These are phyloP conservation scores for Micromussa lordhowensis DNA, from an alignment of 92 coral and sea anemone species.

Conservation along the genomic window DNA sequence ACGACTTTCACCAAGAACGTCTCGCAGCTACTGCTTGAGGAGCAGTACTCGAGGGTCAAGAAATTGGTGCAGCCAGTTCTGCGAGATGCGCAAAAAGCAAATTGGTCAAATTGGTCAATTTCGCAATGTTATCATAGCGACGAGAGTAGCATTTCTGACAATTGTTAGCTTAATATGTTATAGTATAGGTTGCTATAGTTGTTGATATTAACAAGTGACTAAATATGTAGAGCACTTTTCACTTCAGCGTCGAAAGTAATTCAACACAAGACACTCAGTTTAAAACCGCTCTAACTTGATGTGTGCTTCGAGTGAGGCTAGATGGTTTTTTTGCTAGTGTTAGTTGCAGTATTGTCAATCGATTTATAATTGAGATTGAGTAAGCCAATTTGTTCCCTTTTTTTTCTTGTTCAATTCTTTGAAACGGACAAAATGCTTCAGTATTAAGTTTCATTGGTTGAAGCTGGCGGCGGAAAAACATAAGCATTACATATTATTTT, in stretches of 20 bases:
- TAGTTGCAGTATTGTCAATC: neutral
- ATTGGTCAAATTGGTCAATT: neutral
- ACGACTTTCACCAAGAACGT: slow-evolving; percentile 30
- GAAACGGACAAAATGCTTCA: neutral
- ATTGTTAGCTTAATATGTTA: neutral
- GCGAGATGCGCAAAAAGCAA: neutral
- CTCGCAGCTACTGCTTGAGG: neutral
- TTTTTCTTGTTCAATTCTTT: neutral
- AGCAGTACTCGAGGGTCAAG: neutral
- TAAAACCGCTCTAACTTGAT: no score
- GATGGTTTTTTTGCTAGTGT: neutral
- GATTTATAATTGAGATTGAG: neutral
- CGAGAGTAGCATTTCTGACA: neutral
- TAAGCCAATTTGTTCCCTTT: neutral
- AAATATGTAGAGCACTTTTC: no score
- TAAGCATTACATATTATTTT: neutral
- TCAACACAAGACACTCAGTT: no score
- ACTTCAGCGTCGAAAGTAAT: no score
- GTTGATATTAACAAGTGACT: no score
- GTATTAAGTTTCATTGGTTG: no score
- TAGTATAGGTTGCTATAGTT: neutral
- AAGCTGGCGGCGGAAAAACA: neutral
- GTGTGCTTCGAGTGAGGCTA: neutral
- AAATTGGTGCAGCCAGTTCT: neutral
- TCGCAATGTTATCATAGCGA: neutral